A percentile compares a stretch with the other conserved stretches of the same genome.
These are phyloP conservation scores for Bagarius yarrelli DNA, from an alignment of 2,113 vertebrate genomes.

Conservation along the genomic window DNA sequence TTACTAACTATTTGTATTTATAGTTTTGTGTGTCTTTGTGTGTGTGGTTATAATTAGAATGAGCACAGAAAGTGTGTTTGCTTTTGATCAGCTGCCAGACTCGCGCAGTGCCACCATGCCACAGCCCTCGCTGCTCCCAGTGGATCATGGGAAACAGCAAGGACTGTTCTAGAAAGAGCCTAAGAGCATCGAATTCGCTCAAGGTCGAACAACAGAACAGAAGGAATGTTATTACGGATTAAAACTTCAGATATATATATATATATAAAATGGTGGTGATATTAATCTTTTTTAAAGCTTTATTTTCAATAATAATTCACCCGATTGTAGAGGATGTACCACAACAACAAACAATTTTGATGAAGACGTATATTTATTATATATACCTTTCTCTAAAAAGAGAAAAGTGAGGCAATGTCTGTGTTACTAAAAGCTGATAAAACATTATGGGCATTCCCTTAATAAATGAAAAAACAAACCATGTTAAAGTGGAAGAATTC, in stretches of 20 bases:
- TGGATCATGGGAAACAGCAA: slow-evolving; percentile 73
- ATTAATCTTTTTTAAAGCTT: background rate
- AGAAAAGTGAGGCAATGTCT: too few relatives aligned
- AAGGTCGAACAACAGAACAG: slow-evolving; percentile 73
- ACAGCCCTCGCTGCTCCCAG: slow-evolving; percentile 74
- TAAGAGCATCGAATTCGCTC: slow-evolving; percentile 75
- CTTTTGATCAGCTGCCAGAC: slow-evolving; percentile 78
- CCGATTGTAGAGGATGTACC: background rate
- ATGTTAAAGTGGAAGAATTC: too few relatives aligned
- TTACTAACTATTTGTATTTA: slow-evolving; percentile 80
- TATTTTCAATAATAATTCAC: background rate
- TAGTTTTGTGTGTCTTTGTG: slow-evolving; percentile 62
- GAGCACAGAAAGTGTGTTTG: slow-evolving; percentile 73
- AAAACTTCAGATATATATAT: background rate
- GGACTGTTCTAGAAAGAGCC: slow-evolving; percentile 74
- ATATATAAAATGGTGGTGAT: background rate
- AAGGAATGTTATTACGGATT: slow-evolving; percentile 27
- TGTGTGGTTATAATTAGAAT: slow-evolving; percentile 74
- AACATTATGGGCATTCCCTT: too few relatives aligned
- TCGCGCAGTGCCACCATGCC: slow-evolving; percentile 71
- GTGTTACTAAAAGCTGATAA: too few relatives aligned
- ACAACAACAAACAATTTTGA: too few relatives aligned
- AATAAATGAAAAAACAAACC: too few relatives aligned
- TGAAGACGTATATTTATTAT: too few relatives aligned
- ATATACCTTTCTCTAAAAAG: too few relatives aligned